Evolutionary conservation across 2,797 vertebrate species (phyloP).

Genomic region (Apogon talboti): DNA sequence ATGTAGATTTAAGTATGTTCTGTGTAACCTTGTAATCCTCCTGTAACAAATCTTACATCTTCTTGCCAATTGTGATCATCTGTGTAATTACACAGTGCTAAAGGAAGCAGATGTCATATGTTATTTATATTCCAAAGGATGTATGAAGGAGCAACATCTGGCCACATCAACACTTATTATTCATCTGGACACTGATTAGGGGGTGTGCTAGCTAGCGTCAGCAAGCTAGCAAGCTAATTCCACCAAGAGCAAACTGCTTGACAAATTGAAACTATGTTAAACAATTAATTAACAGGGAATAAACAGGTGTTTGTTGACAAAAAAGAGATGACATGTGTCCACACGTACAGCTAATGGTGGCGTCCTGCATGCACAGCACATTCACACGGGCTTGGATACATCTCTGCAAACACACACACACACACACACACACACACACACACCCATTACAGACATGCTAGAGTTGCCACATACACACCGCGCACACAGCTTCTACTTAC

Average conservation of each 20-base stretch:
- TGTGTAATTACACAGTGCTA: constrained; percentile 1
- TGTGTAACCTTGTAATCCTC: neutral
- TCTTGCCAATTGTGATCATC: neutral
- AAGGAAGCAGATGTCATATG: constrained; percentile 25
- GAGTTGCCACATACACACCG: constrained; percentile 8
- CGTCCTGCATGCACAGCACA: constrained; percentile 43
- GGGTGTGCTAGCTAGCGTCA: constrained; percentile 57
- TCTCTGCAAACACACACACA: neutral
- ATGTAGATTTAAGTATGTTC: neutral
- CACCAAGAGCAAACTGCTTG: constrained; percentile 57
- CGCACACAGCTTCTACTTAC: constrained; percentile 52
- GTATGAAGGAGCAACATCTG: constrained; percentile 65
- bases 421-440: neutral
- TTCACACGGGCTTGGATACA: neutral
- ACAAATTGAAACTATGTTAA: constrained; percentile 79
- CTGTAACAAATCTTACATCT: neutral
- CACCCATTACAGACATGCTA: constrained; percentile 18
- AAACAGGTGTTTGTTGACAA: constrained; percentile 78
- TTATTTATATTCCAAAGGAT: constrained; percentile 42
- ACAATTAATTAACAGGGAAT: constrained; percentile 76
- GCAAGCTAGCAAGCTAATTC: constrained; percentile 66
- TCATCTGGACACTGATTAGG: constrained; percentile 75
- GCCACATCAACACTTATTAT: constrained; percentile 61
- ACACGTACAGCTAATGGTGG: constrained; percentile 19
- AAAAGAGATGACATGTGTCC: constrained; percentile 47